Evolutionary conservation across 2,888 invertebrate species (phyloP).

Genomic region (Ophion ventricosus): DNA sequence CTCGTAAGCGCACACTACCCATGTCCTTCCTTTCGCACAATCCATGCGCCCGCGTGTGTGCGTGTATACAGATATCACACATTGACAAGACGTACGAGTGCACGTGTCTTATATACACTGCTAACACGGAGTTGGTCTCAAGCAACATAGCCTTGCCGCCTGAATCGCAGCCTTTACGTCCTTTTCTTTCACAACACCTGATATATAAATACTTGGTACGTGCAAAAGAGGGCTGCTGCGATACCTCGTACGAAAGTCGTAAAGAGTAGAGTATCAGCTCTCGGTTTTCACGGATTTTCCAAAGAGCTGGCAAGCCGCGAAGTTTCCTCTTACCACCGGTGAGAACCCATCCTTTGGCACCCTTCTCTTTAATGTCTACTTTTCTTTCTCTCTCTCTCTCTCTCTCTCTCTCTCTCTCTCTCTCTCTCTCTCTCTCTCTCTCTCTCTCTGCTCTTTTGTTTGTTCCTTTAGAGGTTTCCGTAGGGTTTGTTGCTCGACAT

Average conservation of each 20-base stretch:
- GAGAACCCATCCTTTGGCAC: constrained; percentile 2
- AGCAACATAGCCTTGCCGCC: not conserved
- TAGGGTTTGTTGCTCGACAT: constrained; percentile 41
- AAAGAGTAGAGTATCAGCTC: constrained; percentile 67
- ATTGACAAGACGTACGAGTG: not conserved
- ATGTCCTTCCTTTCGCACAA: not conserved
- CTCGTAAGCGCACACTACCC: constrained; percentile 37
- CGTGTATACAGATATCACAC: not conserved
- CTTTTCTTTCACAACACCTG: not conserved
- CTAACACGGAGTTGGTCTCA: not conserved
- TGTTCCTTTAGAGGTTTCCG: constrained; percentile 45
- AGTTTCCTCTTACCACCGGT: constrained; percentile 44
- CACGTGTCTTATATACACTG: not conserved
- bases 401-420: not conserved
- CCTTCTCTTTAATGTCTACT: constrained; percentile 2
- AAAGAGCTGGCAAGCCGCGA: constrained; percentile 44
- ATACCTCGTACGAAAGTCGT: constrained; percentile 64
- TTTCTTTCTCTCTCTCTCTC: not conserved
- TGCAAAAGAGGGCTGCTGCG: constrained; percentile 4
- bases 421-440: not conserved
- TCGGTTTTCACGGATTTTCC: constrained; percentile 64
- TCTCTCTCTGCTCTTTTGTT: constrained; percentile 22
- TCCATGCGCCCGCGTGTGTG: not conserved
- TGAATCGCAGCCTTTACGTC: not conserved
- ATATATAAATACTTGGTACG: constrained; percentile 22